phyloP scores from a whole-genome alignment of 2,888 invertebrate genomes.

The Choreutis nemorana region DNA sequence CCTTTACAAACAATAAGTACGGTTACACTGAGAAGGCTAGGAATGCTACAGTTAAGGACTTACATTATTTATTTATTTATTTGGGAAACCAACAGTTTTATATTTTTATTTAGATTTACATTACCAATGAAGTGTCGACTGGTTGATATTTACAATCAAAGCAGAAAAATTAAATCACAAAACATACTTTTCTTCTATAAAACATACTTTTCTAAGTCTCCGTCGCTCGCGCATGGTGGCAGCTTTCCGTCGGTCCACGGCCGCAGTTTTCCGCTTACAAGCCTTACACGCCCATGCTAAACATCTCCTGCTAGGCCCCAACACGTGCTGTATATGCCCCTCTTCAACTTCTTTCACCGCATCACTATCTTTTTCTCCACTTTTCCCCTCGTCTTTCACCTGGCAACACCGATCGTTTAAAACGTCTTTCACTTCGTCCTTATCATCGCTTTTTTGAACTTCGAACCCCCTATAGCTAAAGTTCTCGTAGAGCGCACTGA shows the following conservation, averaged over 20 bases:
- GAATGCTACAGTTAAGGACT: no score
- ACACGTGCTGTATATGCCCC: conserved; percentile 54
- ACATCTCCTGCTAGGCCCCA: conserved; percentile 75
- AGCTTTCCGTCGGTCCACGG: conserved; percentile 95
- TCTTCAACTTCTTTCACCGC: conserved; percentile 23
- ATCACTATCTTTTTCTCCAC: conserved; percentile 16
- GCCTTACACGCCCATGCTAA: conserved; percentile 97
- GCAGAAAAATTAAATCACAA: no score
- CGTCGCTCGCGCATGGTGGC: conserved; percentile 95
- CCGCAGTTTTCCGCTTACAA: conserved; percentile 94
- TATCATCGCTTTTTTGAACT: conserved; percentile 24
- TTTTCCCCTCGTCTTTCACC: conserved; percentile 39
- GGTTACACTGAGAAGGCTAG: no score
- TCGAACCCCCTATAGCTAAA: conserved; percentile 25
- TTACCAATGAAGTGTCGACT: no score
- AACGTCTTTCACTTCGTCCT: conserved; percentile 14
- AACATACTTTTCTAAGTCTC: conserved; percentile 86
- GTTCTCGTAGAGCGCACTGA: conserved; percentile 31
- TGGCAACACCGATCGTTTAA: conserved; percentile 29
- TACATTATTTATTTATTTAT: no score
- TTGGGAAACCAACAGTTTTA: no score
- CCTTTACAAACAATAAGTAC: no score
- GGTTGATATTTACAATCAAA: no score
- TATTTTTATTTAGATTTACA: no score
- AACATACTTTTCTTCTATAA: conserved; percentile 7